Evolutionary conservation across 2,113 vertebrate genomes (phyloP).

Genomic region (Lagopus leucura): DNA sequence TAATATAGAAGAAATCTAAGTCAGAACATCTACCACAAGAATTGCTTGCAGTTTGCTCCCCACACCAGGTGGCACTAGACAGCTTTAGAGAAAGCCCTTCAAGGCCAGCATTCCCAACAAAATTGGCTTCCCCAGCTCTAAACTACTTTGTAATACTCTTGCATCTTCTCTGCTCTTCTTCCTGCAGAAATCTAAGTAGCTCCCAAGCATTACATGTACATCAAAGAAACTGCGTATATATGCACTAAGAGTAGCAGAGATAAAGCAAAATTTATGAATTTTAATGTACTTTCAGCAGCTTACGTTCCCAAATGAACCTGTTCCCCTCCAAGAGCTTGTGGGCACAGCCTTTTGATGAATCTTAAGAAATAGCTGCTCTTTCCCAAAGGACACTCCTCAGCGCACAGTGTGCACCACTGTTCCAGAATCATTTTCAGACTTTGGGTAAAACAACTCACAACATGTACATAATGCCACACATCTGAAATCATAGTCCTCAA

Average conservation of each 20-base stretch:
- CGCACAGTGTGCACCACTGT: background rate
- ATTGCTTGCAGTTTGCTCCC: background rate
- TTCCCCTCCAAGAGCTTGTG: background rate
- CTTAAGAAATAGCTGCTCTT: background rate
- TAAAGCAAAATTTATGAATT: background rate
- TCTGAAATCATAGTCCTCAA: background rate
- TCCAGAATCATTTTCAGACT: background rate
- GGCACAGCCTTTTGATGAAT: background rate
- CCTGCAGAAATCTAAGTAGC: slow-evolving; percentile 36
- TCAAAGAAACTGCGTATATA: background rate
- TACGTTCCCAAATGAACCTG: background rate
- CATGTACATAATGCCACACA: background rate
- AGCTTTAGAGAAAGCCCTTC: slow-evolving; percentile 31
- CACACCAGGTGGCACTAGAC: slow-evolving; percentile 57
- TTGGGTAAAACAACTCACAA: background rate
- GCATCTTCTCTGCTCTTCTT: slow-evolving; percentile 35
- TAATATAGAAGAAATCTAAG: background rate
- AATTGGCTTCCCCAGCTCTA: background rate
- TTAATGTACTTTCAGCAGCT: background rate
- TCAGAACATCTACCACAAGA: background rate
- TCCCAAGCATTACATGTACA: background rate
- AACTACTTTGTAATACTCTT: slow-evolving; percentile 21
- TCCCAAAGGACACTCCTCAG: background rate
- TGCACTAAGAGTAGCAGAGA: background rate
- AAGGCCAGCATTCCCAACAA: background rate